Percentiles rank a stretch among this genome's conserved stretches.
These are phyloP conservation scores for Vulpes vulpes DNA, from an alignment of 2,113 vertebrate species.

Conservation along the genomic window DNA sequence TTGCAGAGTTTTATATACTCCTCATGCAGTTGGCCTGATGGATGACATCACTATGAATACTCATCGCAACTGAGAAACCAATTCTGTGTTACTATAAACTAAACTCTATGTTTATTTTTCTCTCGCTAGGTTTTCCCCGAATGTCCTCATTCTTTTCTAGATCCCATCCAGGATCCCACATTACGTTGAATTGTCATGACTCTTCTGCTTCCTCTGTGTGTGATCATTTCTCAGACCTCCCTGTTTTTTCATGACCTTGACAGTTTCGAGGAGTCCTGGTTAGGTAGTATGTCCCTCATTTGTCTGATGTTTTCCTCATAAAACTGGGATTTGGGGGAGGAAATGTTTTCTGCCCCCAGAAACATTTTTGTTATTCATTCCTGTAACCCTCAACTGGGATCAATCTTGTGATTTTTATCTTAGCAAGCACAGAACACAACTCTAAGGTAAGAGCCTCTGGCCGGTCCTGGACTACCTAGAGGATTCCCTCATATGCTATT, in stretches of 20 bases:
- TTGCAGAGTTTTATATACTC: not conserved
- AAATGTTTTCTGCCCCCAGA: not conserved
- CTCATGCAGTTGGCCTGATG: not conserved
- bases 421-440: not conserved
- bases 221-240: not conserved
- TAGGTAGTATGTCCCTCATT: not conserved
- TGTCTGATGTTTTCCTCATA: not conserved
- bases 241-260: not conserved
- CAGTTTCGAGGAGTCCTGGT: not conserved
- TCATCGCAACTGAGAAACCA: not conserved
- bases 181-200: not conserved
- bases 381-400: not conserved
- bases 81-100: not conserved
- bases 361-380: not conserved
- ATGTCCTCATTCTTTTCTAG: not conserved
- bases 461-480: not conserved
- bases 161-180: not conserved
- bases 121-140: not conserved
- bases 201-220: not conserved
- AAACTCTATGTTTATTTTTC: not conserved
- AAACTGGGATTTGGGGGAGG: not conserved
- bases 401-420: constrained; percentile 17
- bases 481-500: not conserved
- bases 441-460: not conserved
- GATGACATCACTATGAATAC: not conserved